These are phyloP conservation scores for Tachycineta bicolor DNA, from an alignment of 2,113 vertebrate genomes.

Conservation along the genomic window DNA sequence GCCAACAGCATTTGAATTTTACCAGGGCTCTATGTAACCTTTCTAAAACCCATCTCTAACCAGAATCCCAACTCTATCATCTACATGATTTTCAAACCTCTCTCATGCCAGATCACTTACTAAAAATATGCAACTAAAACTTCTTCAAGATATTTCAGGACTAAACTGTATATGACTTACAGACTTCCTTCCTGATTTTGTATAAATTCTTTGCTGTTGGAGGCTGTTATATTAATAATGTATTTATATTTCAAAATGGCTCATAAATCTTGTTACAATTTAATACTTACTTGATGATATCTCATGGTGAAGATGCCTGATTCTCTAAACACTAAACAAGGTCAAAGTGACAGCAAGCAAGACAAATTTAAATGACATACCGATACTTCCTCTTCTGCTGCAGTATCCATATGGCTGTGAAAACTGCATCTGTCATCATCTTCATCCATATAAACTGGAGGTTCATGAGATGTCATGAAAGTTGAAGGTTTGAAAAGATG, in stretches of 20 bases:
- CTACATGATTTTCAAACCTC: background rate
- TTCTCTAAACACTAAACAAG: background rate
- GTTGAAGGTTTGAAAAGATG: slow-evolving; percentile 98
- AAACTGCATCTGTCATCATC: slow-evolving; percentile 92
- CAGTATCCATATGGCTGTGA: slow-evolving; percentile 83
- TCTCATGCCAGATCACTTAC: background rate
- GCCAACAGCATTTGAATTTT: background rate
- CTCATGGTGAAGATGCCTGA: background rate
- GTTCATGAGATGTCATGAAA: slow-evolving; percentile 97
- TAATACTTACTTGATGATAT: background rate
- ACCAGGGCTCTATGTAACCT: background rate
- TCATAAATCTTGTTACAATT: background rate
- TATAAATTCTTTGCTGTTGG: background rate
- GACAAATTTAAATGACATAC: slow-evolving; percentile 55
- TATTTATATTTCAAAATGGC: background rate
- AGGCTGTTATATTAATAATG: background rate
- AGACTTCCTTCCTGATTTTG: background rate
- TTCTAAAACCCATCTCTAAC: background rate
- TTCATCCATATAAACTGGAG: slow-evolving; percentile 98
- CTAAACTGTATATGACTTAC: background rate
- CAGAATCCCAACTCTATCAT: background rate
- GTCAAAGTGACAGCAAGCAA: background rate
- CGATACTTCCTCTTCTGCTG: slow-evolving; percentile 86
- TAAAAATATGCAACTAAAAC: background rate
- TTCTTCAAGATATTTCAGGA: background rate